Evolutionary conservation across 37 sponge, comb jelly and placozoan species (phyloP), one percentile per base, ranked within the genome.

Genomic region (Eunapius fragilis): DNA sequence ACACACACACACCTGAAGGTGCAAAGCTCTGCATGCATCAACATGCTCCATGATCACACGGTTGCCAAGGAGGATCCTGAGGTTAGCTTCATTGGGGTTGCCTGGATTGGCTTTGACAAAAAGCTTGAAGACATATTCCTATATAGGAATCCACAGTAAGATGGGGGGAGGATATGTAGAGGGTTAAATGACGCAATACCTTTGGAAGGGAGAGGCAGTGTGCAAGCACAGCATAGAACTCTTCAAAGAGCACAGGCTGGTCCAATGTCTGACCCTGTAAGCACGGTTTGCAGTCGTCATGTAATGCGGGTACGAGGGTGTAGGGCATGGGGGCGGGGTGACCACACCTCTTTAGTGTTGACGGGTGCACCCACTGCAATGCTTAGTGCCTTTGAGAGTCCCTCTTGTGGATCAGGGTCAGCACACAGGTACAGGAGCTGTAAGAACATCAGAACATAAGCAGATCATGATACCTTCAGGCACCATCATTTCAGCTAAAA

Each of bases 341-440:
- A 4, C 47, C 47, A 11, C 47, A 45, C 47, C 47, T 45, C 47
- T 45, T 9, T 4, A 45, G 9, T 3, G 11, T 28, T 86, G 79
- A 86, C 3, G 25, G n/a, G 73, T 5, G 41, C 24, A 0, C 86
- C 83, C 3, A 47, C 49, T n/a, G 32, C 36, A 7, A 85, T 30
- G 70, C 76, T 81, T 72, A 90, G 82, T 22, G 91, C 91, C 36
- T 86, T 85, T n/a, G 72, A 36, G 28, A 85, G 48, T 9, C 86
- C 91, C 68, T 69, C 80, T 68, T 1, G 13, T 22, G 79, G 74
- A 37, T 83, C 69, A 41, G 74, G 79, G 58, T 77, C 79, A 17
- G 84, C 73, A 79, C 84, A 80, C 37, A 89, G 68, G 68, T 79
- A 49, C 30, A 89, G 38, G 34, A 89, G 79, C 84, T 76, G 45